A percentile compares a stretch with the other conserved stretches of the same genome.
Conservation (phyloP, 2,888 invertebrate genomes). For the Cremastobaeus sp. region DNA sequence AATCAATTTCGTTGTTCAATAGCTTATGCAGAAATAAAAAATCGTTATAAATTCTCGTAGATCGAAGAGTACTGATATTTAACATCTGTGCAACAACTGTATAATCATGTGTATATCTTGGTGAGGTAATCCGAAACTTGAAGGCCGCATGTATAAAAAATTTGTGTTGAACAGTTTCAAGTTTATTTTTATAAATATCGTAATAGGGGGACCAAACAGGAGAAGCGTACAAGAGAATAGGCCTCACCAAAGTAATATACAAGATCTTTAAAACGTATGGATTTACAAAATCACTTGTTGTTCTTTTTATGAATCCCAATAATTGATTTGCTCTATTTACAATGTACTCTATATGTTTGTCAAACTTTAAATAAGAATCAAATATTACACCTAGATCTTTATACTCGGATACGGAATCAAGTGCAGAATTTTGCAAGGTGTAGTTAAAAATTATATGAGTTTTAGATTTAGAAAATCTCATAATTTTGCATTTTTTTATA, state of each 20-base stretch:
- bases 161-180: neutral
- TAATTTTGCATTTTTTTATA: neutral
- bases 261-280: neutral
- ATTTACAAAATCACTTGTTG: neutral
- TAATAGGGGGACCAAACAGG: neutral
- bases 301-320: slow-evolving; percentile 7
- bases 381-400: slow-evolving; percentile 5
- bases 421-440: neutral
- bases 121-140: neutral
- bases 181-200: neutral
- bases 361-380: slow-evolving; percentile 1
- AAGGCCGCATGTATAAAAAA: neutral
- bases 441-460: neutral
- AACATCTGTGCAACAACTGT: neutral
- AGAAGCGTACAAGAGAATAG: neutral
- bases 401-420: neutral
- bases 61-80: neutral
- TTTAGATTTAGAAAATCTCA: neutral
- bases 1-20: neutral
- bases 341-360: neutral
- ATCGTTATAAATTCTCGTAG: neutral
- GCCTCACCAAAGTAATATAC: neutral
- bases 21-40: neutral
- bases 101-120: neutral
- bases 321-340: neutral